Conservation (phyloP, 2,113 vertebrate genomes). For the human (Homo sapiens) region DNA sequence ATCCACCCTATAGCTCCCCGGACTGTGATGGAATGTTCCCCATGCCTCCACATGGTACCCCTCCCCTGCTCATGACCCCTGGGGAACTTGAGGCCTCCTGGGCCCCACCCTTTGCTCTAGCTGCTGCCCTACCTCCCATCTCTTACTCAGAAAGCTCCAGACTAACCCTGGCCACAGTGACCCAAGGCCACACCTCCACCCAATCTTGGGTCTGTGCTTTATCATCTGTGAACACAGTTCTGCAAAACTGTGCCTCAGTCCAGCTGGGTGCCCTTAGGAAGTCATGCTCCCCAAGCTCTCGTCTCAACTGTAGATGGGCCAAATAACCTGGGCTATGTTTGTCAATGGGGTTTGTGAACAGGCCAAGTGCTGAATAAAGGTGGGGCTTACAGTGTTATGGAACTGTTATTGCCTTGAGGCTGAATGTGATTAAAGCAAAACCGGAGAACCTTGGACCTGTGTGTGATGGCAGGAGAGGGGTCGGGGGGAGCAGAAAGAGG, state of each 20-base stretch:
- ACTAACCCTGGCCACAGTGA: not conserved
- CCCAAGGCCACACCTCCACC: not conserved
- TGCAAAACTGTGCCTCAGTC: not conserved
- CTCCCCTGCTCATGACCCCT: not conserved
- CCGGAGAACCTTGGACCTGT: not conserved
- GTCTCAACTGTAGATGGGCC: not conserved
- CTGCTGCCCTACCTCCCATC: not conserved
- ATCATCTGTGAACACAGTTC: not conserved
- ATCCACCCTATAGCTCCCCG: fast-evolving
- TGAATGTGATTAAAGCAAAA: not conserved
- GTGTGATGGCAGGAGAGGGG: too few species aligned
- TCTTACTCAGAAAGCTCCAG: not conserved
- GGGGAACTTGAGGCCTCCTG: not conserved
- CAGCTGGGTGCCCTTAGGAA: fast-evolving
- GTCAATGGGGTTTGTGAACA: not conserved
- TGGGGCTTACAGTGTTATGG: not conserved
- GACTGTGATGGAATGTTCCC: not conserved
- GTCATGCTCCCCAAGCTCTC: not conserved
- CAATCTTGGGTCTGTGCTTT: not conserved
- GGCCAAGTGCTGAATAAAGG: not conserved
- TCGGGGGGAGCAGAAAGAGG: not conserved
- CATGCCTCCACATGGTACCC: fast-evolving
- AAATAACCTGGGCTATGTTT: fast-evolving
- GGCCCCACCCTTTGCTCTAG: not conserved
- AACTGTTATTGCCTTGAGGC: not conserved